Base-by-base conservation (phyloP, 2,113 vertebrate genomes). In the Chionomys nivalis region DNA sequence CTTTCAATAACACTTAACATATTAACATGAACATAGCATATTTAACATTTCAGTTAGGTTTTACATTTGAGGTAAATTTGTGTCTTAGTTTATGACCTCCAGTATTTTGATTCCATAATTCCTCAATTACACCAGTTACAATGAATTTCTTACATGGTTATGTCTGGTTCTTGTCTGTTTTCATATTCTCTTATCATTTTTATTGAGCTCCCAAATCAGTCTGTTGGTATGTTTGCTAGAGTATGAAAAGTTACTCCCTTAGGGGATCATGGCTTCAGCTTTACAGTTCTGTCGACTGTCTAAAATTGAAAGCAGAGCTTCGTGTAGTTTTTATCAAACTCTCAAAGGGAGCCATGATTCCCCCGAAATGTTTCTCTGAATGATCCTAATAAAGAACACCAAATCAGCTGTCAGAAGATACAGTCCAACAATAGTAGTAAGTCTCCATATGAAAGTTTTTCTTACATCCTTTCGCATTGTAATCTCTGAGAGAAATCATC, bases 251-350 rank as follows among this genome's bases (percentile, higher is more conserved):
- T 88, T 83, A 31, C 75, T 89, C 70, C 42, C 36, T 93, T 95
- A 21, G 63, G 5, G n/a, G 21, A 89, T 13, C 79, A 19, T 82
- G 85, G 31, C 12, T 85, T 5, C 24, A 76, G 17, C 13, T 52
- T 89, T 44, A 88, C n/a, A 81, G 42, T 89, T 70, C 49, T 83
- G 47, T 44, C 72, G 76, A 63, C 63, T 92, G 31, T 55, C 70
- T 95, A 63, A 96, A 96, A 85, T 44, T 85, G 17, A 88, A 91
- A 85, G 65, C 11, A 85, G 70, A 61, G 75, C 77, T 73, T 58
- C 85, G 24, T 49, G 10, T 87, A 93, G 26, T 77, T 96, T 91
- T 83, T 16, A 17, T 63, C 52, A 87, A 72, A 86, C 65, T 42
- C 49, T 96, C 39, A 68, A 73, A 88, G 70, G n/a, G 9, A 75